Base-by-base conservation (phyloP, 2,113 vertebrate genomes). In the Gopherus evgoodei region DNA sequence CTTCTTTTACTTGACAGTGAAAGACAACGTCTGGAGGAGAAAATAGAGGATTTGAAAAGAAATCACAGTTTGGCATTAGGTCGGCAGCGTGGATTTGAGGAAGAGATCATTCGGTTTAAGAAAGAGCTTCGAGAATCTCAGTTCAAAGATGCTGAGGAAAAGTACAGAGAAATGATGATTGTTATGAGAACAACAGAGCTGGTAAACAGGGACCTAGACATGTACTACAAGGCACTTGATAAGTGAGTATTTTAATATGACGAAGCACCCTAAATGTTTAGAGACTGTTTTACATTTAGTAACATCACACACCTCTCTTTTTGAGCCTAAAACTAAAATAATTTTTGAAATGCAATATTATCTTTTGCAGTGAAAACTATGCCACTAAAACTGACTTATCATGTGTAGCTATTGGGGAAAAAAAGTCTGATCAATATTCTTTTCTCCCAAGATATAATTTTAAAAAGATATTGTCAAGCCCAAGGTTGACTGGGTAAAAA, bases 201-300 rank as follows among this genome's bases (percentile, higher is more conserved):
- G 88, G 99, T 98, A 4, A 99, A 99, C 96, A 99, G 99, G 95
- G 99, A 99, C 92, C 97, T 99, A 93, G 99, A 99, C 94, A 98
- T 99, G 93, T 99, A 99, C 96, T 99, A 99, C 97, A 99, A 99
- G 96, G 99, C 99, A 53, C 98, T 99, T 3, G 99, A 99, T 97
- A 99, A 99, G 99, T 99, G 96, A 99, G 99, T 99, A 24, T 57
- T 87, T 53, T 57, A 11, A 3, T 29, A 2, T 5, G 38, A n/a
- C 65, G 17, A 13, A 13, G 8, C 13, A 89, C 92, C 49, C 81
- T 35, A 2, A 53, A 2, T 19, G 7, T 6, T 89, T 53, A n/a
- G 38, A 5, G 31, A 38, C 5, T 84, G 54, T 47, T 12, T 89
- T 78, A 3, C 22, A 57, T 0, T 49, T 79, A 35, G 29, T 76